phyloP scores from a whole-genome alignment of 2,888 invertebrate genomes.

The Phorcus lineatus region DNA sequence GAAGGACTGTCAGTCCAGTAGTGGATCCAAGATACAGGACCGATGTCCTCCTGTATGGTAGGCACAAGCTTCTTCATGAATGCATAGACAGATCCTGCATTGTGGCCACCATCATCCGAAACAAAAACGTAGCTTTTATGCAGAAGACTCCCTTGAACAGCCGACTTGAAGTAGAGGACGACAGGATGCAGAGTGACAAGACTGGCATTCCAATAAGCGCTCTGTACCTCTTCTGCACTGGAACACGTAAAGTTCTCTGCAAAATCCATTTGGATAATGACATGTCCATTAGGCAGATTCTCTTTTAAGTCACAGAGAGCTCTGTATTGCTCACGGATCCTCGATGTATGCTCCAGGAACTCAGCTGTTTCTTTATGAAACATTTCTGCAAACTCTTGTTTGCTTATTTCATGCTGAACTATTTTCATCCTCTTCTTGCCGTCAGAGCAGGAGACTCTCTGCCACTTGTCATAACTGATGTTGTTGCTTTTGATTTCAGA shows the following conservation, averaged over 20 bases:
- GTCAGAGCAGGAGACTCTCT: slow-evolving; percentile 27
- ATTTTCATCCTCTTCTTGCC: slow-evolving; percentile 35
- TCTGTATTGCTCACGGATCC: slow-evolving; percentile 33
- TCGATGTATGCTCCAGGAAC: slow-evolving; percentile 31
- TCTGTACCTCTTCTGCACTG: slow-evolving; percentile 41
- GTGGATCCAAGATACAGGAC: slow-evolving; percentile 24
- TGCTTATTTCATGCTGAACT: slow-evolving; percentile 2
- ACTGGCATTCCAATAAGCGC: slow-evolving; percentile 44
- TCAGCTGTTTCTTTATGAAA: slow-evolving; percentile 21
- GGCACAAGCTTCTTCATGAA: slow-evolving; percentile 34
- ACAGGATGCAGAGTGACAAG: slow-evolving; percentile 43
- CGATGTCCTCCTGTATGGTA: slow-evolving; percentile 1
- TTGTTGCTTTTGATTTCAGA: no score
- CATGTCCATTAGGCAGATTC: slow-evolving; percentile 30
- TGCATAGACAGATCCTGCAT: slow-evolving; percentile 8
- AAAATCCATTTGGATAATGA: slow-evolving; percentile 46
- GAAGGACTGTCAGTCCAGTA: slow-evolving; percentile 48
- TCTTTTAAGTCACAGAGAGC: slow-evolving; percentile 34
- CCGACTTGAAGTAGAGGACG: slow-evolving; percentile 34
- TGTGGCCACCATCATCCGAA: slow-evolving; percentile 39
- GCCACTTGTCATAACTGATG: slow-evolving; percentile 26
- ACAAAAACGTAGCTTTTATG: slow-evolving; percentile 38
- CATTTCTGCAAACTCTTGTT: background rate
- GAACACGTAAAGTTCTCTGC: slow-evolving; percentile 41
- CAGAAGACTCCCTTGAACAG: background rate